Evolutionary conservation across 2,888 invertebrate species (phyloP), one percentile per base, ranked within the genome.

Genomic region (Megalurothrips usitatus): DNA sequence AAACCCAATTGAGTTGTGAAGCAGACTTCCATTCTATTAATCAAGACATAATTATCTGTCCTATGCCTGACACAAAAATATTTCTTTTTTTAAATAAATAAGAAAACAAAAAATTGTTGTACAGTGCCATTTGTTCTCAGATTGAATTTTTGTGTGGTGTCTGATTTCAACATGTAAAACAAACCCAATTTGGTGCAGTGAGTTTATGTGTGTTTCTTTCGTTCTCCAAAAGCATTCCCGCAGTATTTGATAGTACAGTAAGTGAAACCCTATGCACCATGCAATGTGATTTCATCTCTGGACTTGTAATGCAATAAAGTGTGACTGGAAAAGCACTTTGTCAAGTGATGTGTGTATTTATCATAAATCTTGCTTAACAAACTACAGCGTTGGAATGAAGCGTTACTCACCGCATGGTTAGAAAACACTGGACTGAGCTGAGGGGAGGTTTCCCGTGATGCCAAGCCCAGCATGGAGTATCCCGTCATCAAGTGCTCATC

Each of bases 391-490:
- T 23, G 23, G 1, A 23, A 75, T 1, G 10, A 8, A 11, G 26
- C 11, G 68, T 26, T 26, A 75, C 68, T 26, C 26, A 75, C 68
- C 68, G 68, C 68, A 81, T 79, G 26, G 49, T 58, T 11, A 63
- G 78, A 52, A 81, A 79, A 52, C 28, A 79, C 81, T 79, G 79
- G 34, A 49, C 63, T 75, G 34, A 12, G 78, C 79, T 52, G 82
- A 48, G 12, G 81, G n/a, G 47, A 81, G 79, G n/a, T 82, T 81
- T 26, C 78, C 49, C 79, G 82, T 82, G 52, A 75, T 23, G 68
- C 26, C 12, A 75, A 26, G 12, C 68, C 68, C 9, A 75, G 26
- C 68, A 75, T 75, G 12, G 68, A 75, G 26, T 75, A 75, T 23
- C 68, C 68, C 9, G 68, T 75, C 6, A 26, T 12, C 23, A 75